These are phyloP conservation scores for Andrena trimmerana DNA, from an alignment of 2,888 invertebrate species.

Conservation along the genomic window DNA sequence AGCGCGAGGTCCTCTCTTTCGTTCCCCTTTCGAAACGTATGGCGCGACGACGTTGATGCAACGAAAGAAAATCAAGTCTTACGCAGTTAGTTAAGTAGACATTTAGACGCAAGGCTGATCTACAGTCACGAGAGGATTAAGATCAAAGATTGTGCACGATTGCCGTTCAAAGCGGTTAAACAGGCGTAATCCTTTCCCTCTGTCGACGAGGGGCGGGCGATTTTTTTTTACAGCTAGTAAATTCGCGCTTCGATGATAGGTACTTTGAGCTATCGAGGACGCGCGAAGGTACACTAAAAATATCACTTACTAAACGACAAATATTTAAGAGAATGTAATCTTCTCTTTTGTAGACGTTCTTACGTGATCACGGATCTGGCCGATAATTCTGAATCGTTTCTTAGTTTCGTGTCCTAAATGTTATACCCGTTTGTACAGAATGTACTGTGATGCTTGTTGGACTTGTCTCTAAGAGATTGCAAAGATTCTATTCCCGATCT, in stretches of 20 bases:
- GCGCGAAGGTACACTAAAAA: neutral
- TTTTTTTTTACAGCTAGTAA: conserved; percentile 9
- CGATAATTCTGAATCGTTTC: conserved; percentile 1
- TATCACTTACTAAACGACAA: conserved; percentile 1
- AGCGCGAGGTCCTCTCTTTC: neutral
- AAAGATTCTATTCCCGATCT: neutral
- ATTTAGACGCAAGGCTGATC: conserved; percentile 57
- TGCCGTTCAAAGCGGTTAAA: conserved; percentile 37
- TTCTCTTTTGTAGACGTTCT: neutral
- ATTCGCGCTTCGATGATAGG: neutral
- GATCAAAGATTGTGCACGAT: conserved; percentile 28
- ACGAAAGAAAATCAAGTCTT: conserved; percentile 26
- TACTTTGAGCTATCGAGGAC: neutral
- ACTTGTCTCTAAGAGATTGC: conserved; percentile 5
- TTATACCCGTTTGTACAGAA: neutral
- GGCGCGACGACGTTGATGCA: conserved; percentile 32
- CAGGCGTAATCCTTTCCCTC: conserved; percentile 14
- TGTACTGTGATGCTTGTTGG: neutral
- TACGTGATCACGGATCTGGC: conserved; percentile 34
- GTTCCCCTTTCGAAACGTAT: neutral
- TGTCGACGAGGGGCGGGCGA: neutral
- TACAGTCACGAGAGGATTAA: conserved; percentile 60
- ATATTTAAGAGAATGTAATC: neutral
- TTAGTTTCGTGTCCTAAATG: neutral
- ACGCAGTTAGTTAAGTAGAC: conserved; percentile 61